These are phyloP conservation scores for Phylloscopus whistleri DNA, from an alignment of 2,113 vertebrate genomes.

Conservation along the genomic window DNA sequence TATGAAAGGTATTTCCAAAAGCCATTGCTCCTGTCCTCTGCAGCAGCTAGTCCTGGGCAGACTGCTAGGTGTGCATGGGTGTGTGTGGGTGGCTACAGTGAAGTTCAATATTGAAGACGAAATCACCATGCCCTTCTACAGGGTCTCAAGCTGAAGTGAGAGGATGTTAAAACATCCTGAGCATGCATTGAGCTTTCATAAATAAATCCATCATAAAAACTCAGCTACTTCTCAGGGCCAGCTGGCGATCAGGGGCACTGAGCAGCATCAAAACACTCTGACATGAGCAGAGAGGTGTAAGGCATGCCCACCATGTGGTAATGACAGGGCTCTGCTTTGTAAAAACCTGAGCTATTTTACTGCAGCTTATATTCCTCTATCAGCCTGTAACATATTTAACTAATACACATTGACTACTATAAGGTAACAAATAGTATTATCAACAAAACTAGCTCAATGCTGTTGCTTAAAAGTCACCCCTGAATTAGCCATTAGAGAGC, in stretches of 20 bases:
- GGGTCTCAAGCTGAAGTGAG: background rate
- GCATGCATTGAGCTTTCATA: background rate
- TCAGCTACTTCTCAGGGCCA: background rate
- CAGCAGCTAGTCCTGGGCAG: background rate
- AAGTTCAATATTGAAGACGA: background rate
- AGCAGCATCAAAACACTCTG: accelerated
- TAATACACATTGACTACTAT: background rate
- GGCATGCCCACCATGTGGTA: accelerated
- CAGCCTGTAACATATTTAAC: background rate
- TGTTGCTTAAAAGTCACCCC: background rate
- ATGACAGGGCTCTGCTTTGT: background rate
- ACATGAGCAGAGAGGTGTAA: background rate
- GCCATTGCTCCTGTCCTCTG: background rate
- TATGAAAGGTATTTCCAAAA: background rate
- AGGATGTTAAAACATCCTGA: background rate
- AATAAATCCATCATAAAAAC: background rate
- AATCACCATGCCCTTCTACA: background rate
- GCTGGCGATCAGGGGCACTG: background rate
- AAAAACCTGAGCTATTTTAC: background rate
- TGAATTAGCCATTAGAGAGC: background rate
- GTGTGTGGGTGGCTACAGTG: accelerated
- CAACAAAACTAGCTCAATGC: background rate
- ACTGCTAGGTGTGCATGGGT: background rate
- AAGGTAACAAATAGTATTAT: background rate
- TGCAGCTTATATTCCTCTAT: background rate